Conservation (phyloP, 2,113 vertebrate genomes). For the Melozone crissalis region DNA sequence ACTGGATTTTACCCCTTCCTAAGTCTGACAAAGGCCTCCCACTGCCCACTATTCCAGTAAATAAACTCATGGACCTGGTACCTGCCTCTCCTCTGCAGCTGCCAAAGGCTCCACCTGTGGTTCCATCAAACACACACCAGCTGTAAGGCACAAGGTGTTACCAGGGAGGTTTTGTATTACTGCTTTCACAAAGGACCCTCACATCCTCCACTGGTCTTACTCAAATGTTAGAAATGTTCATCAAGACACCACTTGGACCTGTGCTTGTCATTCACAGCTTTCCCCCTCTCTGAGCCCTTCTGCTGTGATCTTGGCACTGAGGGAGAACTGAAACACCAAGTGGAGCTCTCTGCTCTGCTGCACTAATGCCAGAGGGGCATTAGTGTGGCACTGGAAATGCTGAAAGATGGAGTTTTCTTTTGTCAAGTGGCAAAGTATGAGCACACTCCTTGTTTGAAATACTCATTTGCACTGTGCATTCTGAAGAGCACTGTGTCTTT, state of each 20-base stretch:
- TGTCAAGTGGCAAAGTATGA: background rate
- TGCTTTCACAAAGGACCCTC: background rate
- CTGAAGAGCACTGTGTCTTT: background rate
- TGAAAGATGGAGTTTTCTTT: background rate
- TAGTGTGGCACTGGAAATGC: background rate
- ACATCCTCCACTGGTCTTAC: background rate
- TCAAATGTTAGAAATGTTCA: background rate
- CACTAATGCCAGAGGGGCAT: background rate
- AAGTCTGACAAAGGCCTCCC: background rate
- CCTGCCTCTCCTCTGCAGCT: background rate
- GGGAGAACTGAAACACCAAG: background rate
- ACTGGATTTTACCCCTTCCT: background rate
- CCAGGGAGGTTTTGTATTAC: background rate
- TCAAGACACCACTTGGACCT: background rate
- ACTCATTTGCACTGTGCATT: rapidly evolving
- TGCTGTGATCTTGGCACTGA: rapidly evolving
- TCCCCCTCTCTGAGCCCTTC: background rate
- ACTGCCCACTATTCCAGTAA: background rate
- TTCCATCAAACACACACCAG: rapidly evolving
- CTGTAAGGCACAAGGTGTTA: background rate
- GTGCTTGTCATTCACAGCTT: background rate
- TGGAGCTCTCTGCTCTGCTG: background rate
- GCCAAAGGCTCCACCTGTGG: background rate
- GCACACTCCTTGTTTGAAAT: background rate
- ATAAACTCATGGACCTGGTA: background rate